These are phyloP conservation scores for Lichenostomus cassidix DNA, from an alignment of 2,113 vertebrate genomes.

Conservation along the genomic window DNA sequence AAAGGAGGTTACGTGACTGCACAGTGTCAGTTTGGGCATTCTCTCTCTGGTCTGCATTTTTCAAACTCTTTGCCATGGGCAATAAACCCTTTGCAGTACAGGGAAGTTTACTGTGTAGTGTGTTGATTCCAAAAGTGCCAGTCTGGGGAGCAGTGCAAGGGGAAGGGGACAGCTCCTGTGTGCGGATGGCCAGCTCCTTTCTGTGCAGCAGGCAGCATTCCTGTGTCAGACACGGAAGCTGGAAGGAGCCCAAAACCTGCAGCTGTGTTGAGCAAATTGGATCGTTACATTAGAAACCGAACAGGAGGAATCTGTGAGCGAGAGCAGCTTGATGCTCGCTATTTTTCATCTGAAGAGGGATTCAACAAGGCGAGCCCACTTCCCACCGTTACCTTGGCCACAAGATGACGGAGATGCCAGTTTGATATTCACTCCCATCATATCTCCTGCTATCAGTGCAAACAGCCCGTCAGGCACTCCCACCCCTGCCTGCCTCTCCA, in stretches of 20 bases:
- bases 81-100: background rate
- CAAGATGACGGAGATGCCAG: slow-evolving; percentile 17
- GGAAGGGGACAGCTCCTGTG: background rate
- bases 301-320: slow-evolving; percentile 25
- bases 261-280: slow-evolving; percentile 55
- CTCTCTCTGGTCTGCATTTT: background rate
- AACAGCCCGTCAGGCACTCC: background rate
- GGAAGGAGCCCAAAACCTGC: slow-evolving; percentile 38
- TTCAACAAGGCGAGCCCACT: background rate
- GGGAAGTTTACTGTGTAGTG: background rate
- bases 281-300: slow-evolving; percentile 4
- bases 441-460: background rate
- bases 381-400: slow-evolving; percentile 48
- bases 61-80: background rate
- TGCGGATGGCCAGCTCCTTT: background rate
- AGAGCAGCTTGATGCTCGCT: slow-evolving; percentile 18
- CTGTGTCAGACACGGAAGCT: slow-evolving; percentile 1
- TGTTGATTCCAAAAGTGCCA: too few relatives aligned
- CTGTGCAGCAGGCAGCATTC: background rate
- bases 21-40: background rate
- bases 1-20: background rate
- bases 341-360: slow-evolving; percentile 28
- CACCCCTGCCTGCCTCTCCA: background rate
- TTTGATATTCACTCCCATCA: background rate
- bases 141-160: accelerated